Evolutionary conservation across 2,888 invertebrate species (phyloP), one percentile per base, ranked within the genome.

Genomic region (Subacronicta megacephala): DNA sequence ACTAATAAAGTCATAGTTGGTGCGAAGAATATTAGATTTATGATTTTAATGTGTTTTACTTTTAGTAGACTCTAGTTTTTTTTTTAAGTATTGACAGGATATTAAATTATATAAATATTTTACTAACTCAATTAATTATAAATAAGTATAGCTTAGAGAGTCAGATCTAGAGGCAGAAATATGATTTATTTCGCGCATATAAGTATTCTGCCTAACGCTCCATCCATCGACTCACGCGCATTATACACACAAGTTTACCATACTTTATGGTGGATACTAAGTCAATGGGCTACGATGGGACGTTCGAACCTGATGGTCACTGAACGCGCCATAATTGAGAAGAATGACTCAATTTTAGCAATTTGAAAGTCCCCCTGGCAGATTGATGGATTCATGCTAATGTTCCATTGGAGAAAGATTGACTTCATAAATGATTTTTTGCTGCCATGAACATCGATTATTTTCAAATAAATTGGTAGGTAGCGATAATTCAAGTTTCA

Each of bases 331-430:
- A 58, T 82, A 75, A 84, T 82, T 76, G 74, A 74, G 74, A 80
- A 66, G 67, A 83, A 87, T 85, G 81, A 80, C 82, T 87, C 80
- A 84, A 85, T 87, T 84, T 81, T 77, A 77, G 74, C 72, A 82
- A 77, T 80, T 80, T 77, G 51, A 65, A 75, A 74, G 71, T 64
- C 61, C 62, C 69, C 42, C 69, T 33, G 77, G 75, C 74, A 82
- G 72, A 73, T 85, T 87, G 85, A 87, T 87, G 78, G 77, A 80
- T 84, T 79, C 70, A 75, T 74, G 63, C 54, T 82, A 75, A 80
- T 78, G 59, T 66, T 52, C 37, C 50, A 40, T 37, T 37, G 61
- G 55, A 66, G 76, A 75, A 72, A 75, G 60, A 75, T 72, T 72
- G 59, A 66, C 62, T 69, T 36, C 73, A 66, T 75, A 75, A 75